These are phyloP conservation scores for Aegithalos caudatus DNA, from an alignment of 2,113 vertebrate genomes.

Conservation along the genomic window DNA sequence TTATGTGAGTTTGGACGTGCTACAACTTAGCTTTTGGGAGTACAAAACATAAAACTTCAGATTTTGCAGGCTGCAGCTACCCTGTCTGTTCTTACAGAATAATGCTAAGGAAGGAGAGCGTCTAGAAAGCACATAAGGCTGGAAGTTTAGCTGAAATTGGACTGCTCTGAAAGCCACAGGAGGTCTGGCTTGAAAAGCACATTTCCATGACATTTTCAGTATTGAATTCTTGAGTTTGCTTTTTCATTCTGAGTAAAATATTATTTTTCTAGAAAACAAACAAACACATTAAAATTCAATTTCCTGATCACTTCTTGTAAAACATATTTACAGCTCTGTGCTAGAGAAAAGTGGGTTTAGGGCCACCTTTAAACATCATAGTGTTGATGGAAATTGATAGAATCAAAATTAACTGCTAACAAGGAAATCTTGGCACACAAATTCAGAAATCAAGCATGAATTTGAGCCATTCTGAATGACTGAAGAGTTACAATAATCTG, in stretches of 20 bases:
- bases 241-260: not conserved
- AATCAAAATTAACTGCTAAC: not conserved
- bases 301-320: not conserved
- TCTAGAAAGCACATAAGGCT: not conserved
- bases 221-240: not conserved
- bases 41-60: not conserved
- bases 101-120: not conserved
- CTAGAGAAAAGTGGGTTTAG: not conserved
- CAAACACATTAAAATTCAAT: not conserved
- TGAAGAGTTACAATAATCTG: not conserved
- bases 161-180: not conserved
- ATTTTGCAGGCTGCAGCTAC: not conserved
- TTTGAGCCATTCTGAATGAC: not conserved
- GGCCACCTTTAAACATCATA: not conserved
- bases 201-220: not conserved
- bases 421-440: not conserved
- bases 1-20: not conserved
- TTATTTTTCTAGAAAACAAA: not conserved
- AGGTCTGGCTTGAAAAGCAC: not conserved
- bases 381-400: not conserved
- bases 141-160: not conserved
- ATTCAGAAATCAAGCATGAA: not conserved
- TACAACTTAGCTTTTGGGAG: not conserved
- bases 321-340: not conserved
- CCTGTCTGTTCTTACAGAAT: not conserved